phyloP scores from a whole-genome alignment of 2,888 invertebrate species.

The Pyrocoelia pectoralis region DNA sequence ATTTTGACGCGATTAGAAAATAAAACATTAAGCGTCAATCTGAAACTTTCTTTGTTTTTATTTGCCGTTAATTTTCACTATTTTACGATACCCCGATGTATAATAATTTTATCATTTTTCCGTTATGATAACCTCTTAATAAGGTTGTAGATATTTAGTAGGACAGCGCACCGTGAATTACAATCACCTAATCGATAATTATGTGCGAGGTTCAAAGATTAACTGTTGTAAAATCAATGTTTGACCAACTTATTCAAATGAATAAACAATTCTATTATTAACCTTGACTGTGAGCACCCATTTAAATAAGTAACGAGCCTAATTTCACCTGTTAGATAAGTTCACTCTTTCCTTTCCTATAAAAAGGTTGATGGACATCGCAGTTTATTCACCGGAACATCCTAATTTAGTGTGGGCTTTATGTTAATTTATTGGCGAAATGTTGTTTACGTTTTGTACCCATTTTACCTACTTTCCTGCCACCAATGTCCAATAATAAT shows the following conservation, averaged over 20 bases:
- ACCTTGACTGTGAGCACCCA: not conserved
- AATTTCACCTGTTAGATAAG: no score
- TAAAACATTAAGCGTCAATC: no score
- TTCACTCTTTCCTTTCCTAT: no score
- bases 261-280: constrained; percentile 2
- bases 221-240: not conserved
- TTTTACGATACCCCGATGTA: not conserved
- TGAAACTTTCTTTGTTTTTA: no score
- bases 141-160: not conserved
- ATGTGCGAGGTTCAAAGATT: not conserved
- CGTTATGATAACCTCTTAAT: constrained; percentile 2
- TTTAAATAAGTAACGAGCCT: not conserved
- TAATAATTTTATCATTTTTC: constrained; percentile 2
- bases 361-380: no score
- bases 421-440: no score
- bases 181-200: constrained; percentile 3
- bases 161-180: not conserved
- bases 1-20: no score
- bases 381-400: no score
- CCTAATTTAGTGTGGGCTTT: no score
- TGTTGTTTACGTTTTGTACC: no score
- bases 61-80: not conserved
- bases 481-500: no score
- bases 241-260: constrained; percentile 8
- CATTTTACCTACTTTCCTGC: no score